Conservation (phyloP, 2,113 vertebrate species). For the Phylloscopus trochiloides region DNA sequence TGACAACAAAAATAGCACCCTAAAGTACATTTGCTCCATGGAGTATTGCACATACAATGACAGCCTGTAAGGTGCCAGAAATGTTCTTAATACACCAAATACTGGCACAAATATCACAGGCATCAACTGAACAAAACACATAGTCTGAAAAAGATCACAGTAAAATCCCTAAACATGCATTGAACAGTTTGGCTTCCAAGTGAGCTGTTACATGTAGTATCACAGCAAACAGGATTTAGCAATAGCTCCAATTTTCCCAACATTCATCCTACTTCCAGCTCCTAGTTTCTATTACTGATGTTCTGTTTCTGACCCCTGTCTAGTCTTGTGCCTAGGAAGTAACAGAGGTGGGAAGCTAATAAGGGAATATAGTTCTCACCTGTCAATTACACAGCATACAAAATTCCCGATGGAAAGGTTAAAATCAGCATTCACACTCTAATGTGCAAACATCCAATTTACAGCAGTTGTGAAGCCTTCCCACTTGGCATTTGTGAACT, state of each 20-base stretch:
- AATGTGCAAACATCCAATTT: slow-evolving; percentile 6
- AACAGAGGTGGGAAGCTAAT: neutral
- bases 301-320: neutral
- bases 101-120: neutral
- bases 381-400: neutral
- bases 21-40: neutral
- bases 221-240: neutral
- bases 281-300: neutral
- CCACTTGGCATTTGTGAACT: neutral
- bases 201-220: neutral
- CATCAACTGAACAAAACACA: neutral
- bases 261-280: neutral
- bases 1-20: neutral
- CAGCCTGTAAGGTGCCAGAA: neutral
- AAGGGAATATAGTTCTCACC: neutral
- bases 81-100: neutral
- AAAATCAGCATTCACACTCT: neutral
- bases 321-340: neutral
- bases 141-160: neutral
- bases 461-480: neutral
- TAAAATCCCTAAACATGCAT: neutral
- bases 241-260: neutral
- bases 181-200: neutral
- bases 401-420: neutral
- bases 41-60: neutral